These are phyloP conservation scores for Stichodactyla helianthus DNA, from an alignment of 64 coral and sea anemone genomes.

Conservation along the genomic window DNA sequence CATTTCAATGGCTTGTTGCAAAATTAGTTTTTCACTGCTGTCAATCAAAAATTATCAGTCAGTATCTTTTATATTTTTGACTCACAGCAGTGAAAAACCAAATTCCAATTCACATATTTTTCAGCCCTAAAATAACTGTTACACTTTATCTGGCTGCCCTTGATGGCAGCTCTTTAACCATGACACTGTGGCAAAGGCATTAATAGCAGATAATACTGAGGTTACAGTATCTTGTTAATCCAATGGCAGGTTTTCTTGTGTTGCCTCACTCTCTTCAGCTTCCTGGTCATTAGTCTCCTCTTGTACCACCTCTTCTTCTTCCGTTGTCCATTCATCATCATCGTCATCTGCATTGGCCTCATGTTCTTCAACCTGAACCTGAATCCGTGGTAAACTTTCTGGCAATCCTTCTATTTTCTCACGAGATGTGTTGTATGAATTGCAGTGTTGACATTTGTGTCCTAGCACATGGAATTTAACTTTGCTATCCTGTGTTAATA, in stretches of 20 bases:
- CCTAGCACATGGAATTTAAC: constrained; percentile 78
- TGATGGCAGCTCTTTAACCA: not conserved
- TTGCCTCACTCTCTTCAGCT: not conserved
- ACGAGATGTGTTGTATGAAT: constrained; percentile 64
- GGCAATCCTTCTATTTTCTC: constrained; percentile 68
- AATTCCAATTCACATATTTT: not conserved
- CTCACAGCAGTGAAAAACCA: not conserved
- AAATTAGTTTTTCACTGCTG: no score
- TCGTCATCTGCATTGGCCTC: not conserved
- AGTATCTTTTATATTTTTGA: no score
- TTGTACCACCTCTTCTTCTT: constrained; percentile 16
- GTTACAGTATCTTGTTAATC: not conserved
- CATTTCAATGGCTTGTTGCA: no score
- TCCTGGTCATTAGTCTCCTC: constrained; percentile 13
- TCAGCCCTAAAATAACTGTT: not conserved
- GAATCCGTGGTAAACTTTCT: not conserved
- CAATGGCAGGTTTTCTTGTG: not conserved
- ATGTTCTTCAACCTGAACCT: constrained; percentile 6
- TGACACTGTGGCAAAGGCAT: not conserved
- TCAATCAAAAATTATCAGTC: no score
- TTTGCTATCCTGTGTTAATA: constrained; percentile 54
- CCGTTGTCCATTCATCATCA: constrained; percentile 33
- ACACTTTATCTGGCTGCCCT: not conserved
- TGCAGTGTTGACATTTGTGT: constrained; percentile 59
- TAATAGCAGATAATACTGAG: not conserved